Base-by-base conservation (phyloP, 2,797 vertebrate genomes). In the Pangasius mekongensis region DNA sequence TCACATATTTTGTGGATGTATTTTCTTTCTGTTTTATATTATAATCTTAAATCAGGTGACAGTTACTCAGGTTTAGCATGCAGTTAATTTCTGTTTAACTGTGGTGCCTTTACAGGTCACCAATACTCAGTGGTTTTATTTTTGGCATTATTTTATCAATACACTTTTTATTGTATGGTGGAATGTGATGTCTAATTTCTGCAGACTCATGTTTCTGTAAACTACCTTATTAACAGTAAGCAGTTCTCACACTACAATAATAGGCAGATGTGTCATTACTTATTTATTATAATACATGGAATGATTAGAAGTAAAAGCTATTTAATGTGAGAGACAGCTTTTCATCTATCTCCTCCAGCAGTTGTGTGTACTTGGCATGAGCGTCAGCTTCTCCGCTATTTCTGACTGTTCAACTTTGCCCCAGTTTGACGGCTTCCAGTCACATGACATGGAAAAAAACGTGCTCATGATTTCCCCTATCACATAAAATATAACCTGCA, bases 381-480 rank as follows among this genome's bases (percentile, higher is more conserved):
- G 84, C 92, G 91, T 91, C 78, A 58, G 90, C 88, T 90, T 89
- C 88, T 80, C 90, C 27, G 91, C 96, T 96, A 95, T 96, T 95
- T 96, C 93, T 94, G 95, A 94, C 90, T 64, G 30, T 56, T 96
- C 95, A 96, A 95, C 96, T 97, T 96, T 97, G 94, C 91, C 95
- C 96, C 92, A 97, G 90, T 96, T 96, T 87, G 92, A 93, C 88
- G 89, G 91, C 84, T 91, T 89, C 92, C 90, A 93, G 94, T 96
- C 95, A 95, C 92, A 92, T 95, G 96, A 95, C 95, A 94, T 96
- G 95, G 96, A 96, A 96, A 96, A 95, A 95, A 93, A 93, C 92
- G 5, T 85, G 95, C 91, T 91, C 90, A 92, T 89, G 90, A 89
- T 87, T 89, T 83, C 58, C 49, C 30, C 43, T 60, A 73, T 84